A percentile compares a stretch with the other conserved stretches of the same genome.
phyloP scores from a whole-genome alignment of 2,888 invertebrate genomes.

The Phaedon cochleariae region DNA sequence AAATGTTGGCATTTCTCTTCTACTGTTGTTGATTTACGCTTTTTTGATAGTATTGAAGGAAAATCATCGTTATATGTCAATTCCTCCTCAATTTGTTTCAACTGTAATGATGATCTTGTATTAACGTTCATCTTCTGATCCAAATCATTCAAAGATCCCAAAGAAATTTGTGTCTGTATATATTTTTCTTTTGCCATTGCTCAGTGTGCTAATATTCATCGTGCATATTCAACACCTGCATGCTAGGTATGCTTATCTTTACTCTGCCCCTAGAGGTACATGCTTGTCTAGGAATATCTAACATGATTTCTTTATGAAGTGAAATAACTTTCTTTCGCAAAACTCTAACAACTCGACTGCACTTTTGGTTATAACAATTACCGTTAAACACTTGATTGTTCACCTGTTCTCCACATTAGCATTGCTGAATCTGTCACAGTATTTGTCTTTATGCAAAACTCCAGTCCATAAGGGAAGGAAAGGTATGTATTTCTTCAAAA shows the following conservation, averaged over 20 bases:
- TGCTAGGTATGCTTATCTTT: neutral
- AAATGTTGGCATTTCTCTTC: constrained; percentile 3
- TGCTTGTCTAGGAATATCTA: neutral
- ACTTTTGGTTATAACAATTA: neutral
- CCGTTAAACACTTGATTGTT: constrained; percentile 2
- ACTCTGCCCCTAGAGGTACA: neutral
- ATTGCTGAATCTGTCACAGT: neutral
- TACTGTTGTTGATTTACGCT: too few species aligned
- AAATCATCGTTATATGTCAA: neutral
- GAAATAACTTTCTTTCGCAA: neutral
- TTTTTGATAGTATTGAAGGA: neutral
- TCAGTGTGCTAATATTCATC: neutral
- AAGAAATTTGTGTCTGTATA: neutral
- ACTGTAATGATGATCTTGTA: neutral
- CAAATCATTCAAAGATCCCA: neutral
- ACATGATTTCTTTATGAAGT: neutral
- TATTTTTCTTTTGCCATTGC: neutral
- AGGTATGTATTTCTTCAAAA: neutral
- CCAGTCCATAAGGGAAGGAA: constrained; percentile 2
- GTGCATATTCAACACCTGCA: too few species aligned
- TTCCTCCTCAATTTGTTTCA: neutral
- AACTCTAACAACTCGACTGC: neutral
- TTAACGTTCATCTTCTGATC: neutral
- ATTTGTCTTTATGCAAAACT: neutral
- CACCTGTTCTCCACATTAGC: constrained; percentile 1